Percentiles rank a stretch among this genome's conserved stretches.
Evolutionary conservation across 2,113 vertebrate species (phyloP).

Genomic region (Spilogale gracilis): DNA sequence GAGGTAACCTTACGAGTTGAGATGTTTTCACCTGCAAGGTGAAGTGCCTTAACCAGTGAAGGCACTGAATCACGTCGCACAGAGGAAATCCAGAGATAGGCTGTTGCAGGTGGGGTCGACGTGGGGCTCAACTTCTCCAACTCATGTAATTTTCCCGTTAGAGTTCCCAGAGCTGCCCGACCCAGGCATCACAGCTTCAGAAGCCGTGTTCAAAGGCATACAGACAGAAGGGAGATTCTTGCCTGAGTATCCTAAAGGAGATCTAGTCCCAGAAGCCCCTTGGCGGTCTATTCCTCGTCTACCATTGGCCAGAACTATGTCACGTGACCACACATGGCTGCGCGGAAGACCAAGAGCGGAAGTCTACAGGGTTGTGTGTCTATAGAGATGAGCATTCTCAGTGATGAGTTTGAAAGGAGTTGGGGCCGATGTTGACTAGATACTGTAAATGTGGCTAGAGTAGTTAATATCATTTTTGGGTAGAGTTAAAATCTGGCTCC

Average conservation of each 20-base stretch:
- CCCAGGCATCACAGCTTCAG: not conserved
- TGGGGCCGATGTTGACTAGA: not conserved
- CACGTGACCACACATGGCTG: no score
- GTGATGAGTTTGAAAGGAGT: not conserved
- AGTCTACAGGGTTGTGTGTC: not conserved
- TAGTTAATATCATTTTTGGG: not conserved
- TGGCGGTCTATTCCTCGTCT: not conserved
- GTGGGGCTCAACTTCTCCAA: not conserved
- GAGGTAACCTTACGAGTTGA: not conserved
- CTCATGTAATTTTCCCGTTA: not conserved
- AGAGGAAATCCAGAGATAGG: not conserved
- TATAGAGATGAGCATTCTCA: not conserved
- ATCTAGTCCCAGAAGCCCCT: not conserved
- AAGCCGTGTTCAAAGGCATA: not conserved
- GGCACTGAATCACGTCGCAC: no score
- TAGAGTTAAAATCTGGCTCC: not conserved
- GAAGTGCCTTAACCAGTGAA: not conserved
- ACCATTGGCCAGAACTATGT: not conserved
- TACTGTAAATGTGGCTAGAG: not conserved
- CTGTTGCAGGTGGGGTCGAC: not conserved
- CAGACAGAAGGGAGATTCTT: not conserved
- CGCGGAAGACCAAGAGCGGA: not conserved
- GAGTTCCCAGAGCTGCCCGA: not conserved
- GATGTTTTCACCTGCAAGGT: not conserved
- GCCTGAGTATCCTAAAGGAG: not conserved